These are phyloP conservation scores for Coenonympha glycerion DNA, from an alignment of 2,888 invertebrate genomes.

Conservation along the genomic window DNA sequence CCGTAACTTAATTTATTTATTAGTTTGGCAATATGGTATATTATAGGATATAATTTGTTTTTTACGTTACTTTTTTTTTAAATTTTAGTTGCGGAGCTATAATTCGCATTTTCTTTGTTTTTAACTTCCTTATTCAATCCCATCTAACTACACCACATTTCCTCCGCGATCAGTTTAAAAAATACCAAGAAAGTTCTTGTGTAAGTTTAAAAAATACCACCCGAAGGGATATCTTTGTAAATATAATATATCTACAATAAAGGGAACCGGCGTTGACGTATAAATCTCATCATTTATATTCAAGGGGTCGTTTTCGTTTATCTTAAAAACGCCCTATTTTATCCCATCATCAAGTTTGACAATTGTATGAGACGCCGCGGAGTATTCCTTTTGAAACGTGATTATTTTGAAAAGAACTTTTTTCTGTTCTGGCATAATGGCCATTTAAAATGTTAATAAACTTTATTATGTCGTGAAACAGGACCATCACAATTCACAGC, in stretches of 20 bases:
- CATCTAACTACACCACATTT: too few relatives aligned
- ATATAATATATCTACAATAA: slow-evolving; percentile 4
- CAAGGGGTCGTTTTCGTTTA: slow-evolving; percentile 44
- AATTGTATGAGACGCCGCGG: slow-evolving; percentile 7
- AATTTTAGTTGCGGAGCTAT: too few relatives aligned
- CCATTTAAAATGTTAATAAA: slow-evolving; percentile 14
- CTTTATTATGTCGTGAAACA: slow-evolving; percentile 9
- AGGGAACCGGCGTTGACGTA: slow-evolving; percentile 37
- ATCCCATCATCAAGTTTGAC: slow-evolving; percentile 18
- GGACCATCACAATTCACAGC: slow-evolving; percentile 2
- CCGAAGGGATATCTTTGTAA: too few relatives aligned
- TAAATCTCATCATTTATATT: slow-evolving; percentile 59
- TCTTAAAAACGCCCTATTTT: slow-evolving; percentile 23
- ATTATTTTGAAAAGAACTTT: slow-evolving; percentile 4
- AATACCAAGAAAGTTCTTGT: too few relatives aligned
- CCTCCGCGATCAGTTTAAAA: background rate
- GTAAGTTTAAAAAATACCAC: too few relatives aligned
- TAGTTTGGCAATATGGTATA: too few relatives aligned
- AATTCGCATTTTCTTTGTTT: too few relatives aligned
- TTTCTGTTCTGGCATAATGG: slow-evolving; percentile 5
- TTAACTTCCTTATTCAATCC: too few relatives aligned
- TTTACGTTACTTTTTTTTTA: too few relatives aligned
- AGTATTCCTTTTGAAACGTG: slow-evolving; percentile 12
- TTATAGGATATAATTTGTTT: too few relatives aligned
- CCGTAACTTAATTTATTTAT: background rate